Evolutionary conservation across 2,888 invertebrate species (phyloP).

Genomic region (Lochmaea crataegi): DNA sequence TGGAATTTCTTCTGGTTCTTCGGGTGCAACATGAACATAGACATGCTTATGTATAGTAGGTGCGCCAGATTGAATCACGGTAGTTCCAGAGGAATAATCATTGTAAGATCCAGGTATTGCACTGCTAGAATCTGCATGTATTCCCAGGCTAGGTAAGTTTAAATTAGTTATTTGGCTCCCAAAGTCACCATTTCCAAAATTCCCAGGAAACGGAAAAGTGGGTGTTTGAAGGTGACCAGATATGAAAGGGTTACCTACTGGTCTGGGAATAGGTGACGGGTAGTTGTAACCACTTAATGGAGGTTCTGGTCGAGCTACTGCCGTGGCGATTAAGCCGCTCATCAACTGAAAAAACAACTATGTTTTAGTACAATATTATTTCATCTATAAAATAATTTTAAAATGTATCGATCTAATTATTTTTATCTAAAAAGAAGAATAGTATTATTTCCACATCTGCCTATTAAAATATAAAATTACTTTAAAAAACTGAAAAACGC

Average conservation of each 20-base stretch:
- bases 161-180: constrained; percentile 10
- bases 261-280: constrained; percentile 42
- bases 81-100: constrained; percentile 21
- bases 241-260: constrained; percentile 11
- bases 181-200: not conserved
- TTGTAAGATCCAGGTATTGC: not conserved
- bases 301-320: constrained; percentile 72
- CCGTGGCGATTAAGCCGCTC: constrained; percentile 68
- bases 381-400: too few relatives aligned
- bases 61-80: constrained; percentile 58
- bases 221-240: not conserved
- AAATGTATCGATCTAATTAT: too few relatives aligned
- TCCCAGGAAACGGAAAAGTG: not conserved
- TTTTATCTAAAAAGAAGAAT: not conserved
- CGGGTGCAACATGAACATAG: constrained; percentile 90
- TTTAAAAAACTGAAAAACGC: too few relatives aligned
- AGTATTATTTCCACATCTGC: too few relatives aligned
- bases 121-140: not conserved
- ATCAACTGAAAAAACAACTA: constrained; percentile 53
- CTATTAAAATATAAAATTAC: too few relatives aligned
- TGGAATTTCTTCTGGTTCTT: constrained; percentile 79
- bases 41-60: constrained; percentile 85
- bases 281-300: constrained; percentile 68
- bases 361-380: too few relatives aligned
- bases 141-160: not conserved